Base-by-base conservation (phyloP, 2,888 invertebrate species). In the Cheilosia scutellata region DNA sequence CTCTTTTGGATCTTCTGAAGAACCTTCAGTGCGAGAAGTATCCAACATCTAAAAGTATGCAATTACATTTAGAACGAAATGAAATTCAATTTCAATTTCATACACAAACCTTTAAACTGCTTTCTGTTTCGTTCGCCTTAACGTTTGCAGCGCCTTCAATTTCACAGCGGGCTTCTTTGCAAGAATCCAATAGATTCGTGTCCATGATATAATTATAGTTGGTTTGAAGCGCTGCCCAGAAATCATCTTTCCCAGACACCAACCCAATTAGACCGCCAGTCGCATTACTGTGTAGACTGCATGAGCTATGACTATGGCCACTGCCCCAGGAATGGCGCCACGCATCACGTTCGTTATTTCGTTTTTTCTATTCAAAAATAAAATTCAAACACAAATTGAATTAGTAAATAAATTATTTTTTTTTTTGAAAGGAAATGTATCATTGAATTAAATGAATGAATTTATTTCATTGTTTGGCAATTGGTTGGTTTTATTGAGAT, bases 181-280 rank as follows among this genome's bases (percentile, higher is more conserved):
- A 98, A 89, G 96, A 95, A 91, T 98, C 97, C 87, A 98, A 96
- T 89, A 98, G 95, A 93, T 97, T 96, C 90, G 97, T 97, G 93
- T 97, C 97, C 98, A 98, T 98, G 91, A 98, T 96, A 92, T 97
- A 98, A 92, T 98, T 96, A 93, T 98, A 98, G 93, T 97, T 97
- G 75, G 96, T 96, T 93, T 97, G 96, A 90, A 98, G 95, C 82
- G 97, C 95, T 88, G 97, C 96, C 97, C 98, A 98, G 89, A 98
- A 96, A 91, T 98, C 97, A 93, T 98, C 97, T 92, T 96, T 96
- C 88, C 93, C 94, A 25, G 91, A 90, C 68, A 89, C 89, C 25
- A 92, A 91, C 53, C 88, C 88, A 2, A 87, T 66, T 37, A 90
- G 79, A 3, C 91, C 91, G 33, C 92, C 88, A 33, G 92, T 92